Conservation (phyloP, 2,113 vertebrate genomes). For the Ammodytes dubius region DNA sequence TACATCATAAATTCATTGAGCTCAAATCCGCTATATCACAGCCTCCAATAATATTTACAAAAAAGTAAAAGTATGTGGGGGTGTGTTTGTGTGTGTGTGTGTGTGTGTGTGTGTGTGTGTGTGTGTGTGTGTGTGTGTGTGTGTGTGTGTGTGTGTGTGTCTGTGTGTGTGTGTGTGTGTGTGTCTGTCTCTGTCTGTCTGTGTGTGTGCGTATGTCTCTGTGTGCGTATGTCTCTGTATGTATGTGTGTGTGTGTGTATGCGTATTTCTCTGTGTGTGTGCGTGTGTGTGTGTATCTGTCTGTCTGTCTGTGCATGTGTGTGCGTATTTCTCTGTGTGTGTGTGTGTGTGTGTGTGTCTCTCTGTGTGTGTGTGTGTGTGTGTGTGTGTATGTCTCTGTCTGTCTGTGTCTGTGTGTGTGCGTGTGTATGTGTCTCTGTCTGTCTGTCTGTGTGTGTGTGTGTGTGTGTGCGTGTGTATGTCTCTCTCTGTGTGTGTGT, state of each 20-base stretch:
- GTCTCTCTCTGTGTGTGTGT: constrained; percentile 23
- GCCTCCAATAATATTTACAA: constrained; percentile 37
- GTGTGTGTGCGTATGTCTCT: not conserved
- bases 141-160: too few relatives aligned
- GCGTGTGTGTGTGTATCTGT: constrained; percentile 20
- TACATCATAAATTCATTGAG: constrained; percentile 90
- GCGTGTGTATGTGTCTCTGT: constrained; percentile 1
- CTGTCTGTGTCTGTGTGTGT: constrained; percentile 21
- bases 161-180: too few relatives aligned
- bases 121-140: too few relatives aligned
- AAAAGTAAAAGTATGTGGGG: constrained; percentile 9
- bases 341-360: constrained; percentile 15
- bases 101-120: constrained; percentile 6
- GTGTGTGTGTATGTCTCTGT: constrained; percentile 24
- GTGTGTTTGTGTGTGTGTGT: constrained; percentile 21
- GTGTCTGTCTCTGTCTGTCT: too few relatives aligned
- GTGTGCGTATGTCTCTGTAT: constrained; percentile 20
- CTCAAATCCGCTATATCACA: constrained; percentile 90
- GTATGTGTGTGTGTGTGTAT: constrained; percentile 19
- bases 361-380: constrained; percentile 8
- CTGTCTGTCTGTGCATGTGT: constrained; percentile 10
- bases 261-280: constrained; percentile 20
- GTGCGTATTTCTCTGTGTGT: constrained; percentile 14
- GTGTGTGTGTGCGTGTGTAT: constrained; percentile 22
- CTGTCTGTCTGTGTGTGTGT: constrained; percentile 19